Percentiles rank a stretch among this genome's conserved stretches.
Evolutionary conservation across 2,113 vertebrate genomes (phyloP).

Genomic region (Ameiurus melas): DNA sequence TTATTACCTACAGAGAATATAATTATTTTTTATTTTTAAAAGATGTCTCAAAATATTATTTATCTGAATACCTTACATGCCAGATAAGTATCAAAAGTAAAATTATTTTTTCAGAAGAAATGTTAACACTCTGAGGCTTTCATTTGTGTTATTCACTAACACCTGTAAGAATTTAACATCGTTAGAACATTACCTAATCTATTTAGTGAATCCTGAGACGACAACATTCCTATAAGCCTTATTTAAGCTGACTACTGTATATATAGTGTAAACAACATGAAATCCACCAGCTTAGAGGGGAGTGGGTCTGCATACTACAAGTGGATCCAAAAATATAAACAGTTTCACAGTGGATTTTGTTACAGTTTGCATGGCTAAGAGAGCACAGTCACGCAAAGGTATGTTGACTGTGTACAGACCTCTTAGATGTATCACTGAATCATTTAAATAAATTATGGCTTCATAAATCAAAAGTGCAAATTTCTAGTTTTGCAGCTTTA

Average conservation of each 20-base stretch:
- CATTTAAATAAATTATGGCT: constrained; percentile 43
- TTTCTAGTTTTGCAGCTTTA: neutral
- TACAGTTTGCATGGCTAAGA: constrained; percentile 68
- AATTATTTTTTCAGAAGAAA: constrained; percentile 56
- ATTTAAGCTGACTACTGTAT: constrained; percentile 76
- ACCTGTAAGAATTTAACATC: constrained; percentile 61
- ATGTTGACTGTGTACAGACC: constrained; percentile 60
- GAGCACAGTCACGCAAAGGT: constrained; percentile 71
- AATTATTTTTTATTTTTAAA: neutral
- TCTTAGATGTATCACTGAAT: constrained; percentile 56
- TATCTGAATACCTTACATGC: too few relatives aligned
- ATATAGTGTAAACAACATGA: constrained; percentile 72
- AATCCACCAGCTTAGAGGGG: constrained; percentile 67
- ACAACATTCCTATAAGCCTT: constrained; percentile 63
- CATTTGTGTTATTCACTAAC: constrained; percentile 63
- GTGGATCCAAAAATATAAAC: constrained; percentile 73
- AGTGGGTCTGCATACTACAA: constrained; percentile 69
- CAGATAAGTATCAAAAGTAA: neutral
- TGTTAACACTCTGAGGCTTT: constrained; percentile 70
- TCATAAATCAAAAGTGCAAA: neutral
- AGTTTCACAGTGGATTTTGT: constrained; percentile 69
- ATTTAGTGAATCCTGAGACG: constrained; percentile 67
- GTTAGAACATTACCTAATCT: constrained; percentile 66
- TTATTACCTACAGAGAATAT: neutral
- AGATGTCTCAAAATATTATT: neutral